Evolutionary conservation across 2,888 invertebrate genomes (phyloP), one percentile per base, ranked within the genome.

Genomic region (Myopa tessellatipennis): DNA sequence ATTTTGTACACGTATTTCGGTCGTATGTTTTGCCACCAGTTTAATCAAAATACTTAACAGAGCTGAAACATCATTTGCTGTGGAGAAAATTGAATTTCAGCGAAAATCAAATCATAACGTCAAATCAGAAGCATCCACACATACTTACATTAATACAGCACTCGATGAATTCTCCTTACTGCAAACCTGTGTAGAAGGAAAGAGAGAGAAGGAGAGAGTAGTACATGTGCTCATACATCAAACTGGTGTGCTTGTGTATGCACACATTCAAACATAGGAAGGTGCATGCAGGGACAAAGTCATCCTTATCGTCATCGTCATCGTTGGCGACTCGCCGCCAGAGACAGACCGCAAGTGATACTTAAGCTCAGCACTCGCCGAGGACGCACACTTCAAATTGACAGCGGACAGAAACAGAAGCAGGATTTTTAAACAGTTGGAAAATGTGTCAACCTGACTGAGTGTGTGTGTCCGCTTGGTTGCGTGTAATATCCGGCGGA

Each of bases 341-440:
- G 36, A 58, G 58, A 55, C 71, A n/a, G 26, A 18, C 74, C 74
- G 74, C 74, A 74, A 67, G 38, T 74, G 74, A 65, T 55, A 74
- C 74, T 74, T 74, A 38, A 67, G 26, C 65, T 36, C 40, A 55
- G 55, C 58, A 38, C 52, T 63, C 50, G 67, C 67, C 36, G 82
- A n/a, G 14, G 26, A 18, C 34, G 6, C 34, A 78, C 82, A 58
- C 82, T 81, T 84, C 84, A 77, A 77, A 73, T 58, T 72, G 67
- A 77, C 65, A 77, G 67, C 65, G 50, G 72, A 18, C 71, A 10
- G 61, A 55, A 55, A n/a, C 14, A 55, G 55, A 4, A 71, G 74
- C 55, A 38, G 38, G 58, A 67, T 63, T 63, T 63, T 68, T 65
- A 74, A 71, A 58, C 58, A 71, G 36, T 36, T 18, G 34, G 52